A percentile compares a stretch with the other conserved stretches of the same genome.
phyloP scores from a whole-genome alignment of 2,888 invertebrate species.

The Diaprepes abbreviatus region DNA sequence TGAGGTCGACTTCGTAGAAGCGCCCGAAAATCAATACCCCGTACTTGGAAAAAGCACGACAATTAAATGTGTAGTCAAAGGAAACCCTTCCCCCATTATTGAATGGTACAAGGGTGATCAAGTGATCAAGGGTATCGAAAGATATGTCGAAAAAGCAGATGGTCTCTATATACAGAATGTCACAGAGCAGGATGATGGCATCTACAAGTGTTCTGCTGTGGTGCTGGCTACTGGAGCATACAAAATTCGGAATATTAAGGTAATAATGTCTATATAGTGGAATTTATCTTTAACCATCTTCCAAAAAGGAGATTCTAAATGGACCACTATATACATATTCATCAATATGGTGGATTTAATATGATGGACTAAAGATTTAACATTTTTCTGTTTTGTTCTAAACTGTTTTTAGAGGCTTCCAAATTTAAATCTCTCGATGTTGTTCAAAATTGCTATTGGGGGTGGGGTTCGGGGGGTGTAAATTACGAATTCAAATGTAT shows the following conservation, averaged over 20 bases:
- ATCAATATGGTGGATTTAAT: too few species aligned
- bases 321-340: too few species aligned
- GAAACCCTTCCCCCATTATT: constrained; percentile 87
- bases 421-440: too few species aligned
- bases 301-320: too few species aligned
- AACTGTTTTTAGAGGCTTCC: too few species aligned
- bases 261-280: too few species aligned
- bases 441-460: too few species aligned
- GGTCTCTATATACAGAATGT: constrained; percentile 84
- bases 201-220: constrained; percentile 89
- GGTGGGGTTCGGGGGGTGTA: too few species aligned
- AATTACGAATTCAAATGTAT: too few species aligned
- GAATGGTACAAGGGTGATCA: constrained; percentile 88
- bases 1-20: constrained; percentile 87
- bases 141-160: constrained; percentile 81
- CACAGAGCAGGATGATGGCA: constrained; percentile 86
- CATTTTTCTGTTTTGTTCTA: too few species aligned
- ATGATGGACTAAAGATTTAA: too few species aligned
- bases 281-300: too few species aligned
- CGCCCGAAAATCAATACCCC: constrained; percentile 86
- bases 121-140: constrained; percentile 76
- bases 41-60: constrained; percentile 81
- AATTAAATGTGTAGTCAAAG: constrained; percentile 87
- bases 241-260: constrained; percentile 81
- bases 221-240: constrained; percentile 86